Evolutionary conservation across 2,113 vertebrate species (phyloP).

Genomic region (Indri indri): DNA sequence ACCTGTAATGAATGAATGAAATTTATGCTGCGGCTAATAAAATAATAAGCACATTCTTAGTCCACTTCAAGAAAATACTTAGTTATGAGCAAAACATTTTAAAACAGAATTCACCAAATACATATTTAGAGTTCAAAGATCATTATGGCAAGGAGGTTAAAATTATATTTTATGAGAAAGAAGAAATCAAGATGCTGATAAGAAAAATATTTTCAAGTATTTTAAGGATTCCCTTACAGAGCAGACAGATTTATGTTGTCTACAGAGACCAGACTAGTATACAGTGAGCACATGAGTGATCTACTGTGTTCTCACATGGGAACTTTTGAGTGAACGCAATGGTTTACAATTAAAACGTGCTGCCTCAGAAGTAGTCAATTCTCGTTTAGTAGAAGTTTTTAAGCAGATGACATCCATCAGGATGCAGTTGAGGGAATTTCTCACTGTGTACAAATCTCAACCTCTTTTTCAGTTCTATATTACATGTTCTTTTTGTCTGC

Average conservation of each 20-base stretch:
- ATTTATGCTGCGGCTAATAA: not conserved
- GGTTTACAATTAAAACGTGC: not conserved
- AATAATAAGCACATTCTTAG: not conserved
- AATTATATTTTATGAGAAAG: not conserved
- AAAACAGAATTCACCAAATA: not conserved
- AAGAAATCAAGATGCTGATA: not conserved
- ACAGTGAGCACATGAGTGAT: not conserved
- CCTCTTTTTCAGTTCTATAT: not conserved
- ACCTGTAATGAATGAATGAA: not conserved
- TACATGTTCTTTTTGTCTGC: not conserved
- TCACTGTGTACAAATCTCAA: not conserved
- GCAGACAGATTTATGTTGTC: not conserved
- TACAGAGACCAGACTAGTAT: not conserved
- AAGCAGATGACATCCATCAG: constrained; percentile 32
- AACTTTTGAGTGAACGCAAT: not conserved
- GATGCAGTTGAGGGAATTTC: not conserved
- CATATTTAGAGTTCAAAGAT: not conserved
- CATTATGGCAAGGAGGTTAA: not conserved
- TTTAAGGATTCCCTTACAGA: not conserved
- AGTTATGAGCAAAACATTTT: not conserved
- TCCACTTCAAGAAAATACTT: not conserved
- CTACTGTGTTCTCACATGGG: not conserved
- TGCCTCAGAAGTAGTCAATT: not conserved
- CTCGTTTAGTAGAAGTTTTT: constrained; percentile 36
- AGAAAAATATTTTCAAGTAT: constrained; percentile 6